Conservation (phyloP, 2,113 vertebrate species). For the Melierax canorus region DNA sequence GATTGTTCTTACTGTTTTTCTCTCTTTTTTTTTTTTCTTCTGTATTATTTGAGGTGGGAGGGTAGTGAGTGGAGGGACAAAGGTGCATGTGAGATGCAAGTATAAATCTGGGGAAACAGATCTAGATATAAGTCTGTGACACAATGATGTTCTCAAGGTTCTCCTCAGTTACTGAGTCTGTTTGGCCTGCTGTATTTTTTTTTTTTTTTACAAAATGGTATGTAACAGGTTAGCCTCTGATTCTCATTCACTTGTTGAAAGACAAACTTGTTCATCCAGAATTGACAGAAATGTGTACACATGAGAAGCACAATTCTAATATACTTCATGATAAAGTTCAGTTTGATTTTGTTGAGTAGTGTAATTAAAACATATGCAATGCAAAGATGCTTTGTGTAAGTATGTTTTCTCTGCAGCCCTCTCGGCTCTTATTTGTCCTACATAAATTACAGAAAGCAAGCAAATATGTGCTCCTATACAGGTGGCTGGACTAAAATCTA, state of each 20-base stretch:
- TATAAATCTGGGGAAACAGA: neutral
- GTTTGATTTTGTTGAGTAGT: neutral
- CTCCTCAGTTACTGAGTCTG: neutral
- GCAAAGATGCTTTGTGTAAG: neutral
- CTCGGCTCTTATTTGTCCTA: neutral
- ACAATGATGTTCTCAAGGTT: neutral
- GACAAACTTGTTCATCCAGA: neutral
- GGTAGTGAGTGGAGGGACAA: neutral
- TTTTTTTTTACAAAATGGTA: neutral
- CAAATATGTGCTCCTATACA: neutral
- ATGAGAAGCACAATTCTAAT: neutral
- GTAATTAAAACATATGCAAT: neutral
- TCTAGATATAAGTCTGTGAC: neutral
- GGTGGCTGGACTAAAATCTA: neutral
- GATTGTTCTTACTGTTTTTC: neutral
- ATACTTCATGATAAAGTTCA: neutral
- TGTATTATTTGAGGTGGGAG: neutral
- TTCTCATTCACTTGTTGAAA: too few species aligned
- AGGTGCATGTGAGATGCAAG: neutral
- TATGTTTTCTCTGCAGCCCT: neutral
- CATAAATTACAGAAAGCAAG: neutral
- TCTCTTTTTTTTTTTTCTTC: neutral
- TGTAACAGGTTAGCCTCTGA: neutral
- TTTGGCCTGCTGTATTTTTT: neutral
- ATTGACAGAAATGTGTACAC: neutral